Evolutionary conservation across 1,140 invertebrate genomes (phyloP), one percentile per base, ranked within the genome.

Genomic region (Hycleus cichorii): DNA sequence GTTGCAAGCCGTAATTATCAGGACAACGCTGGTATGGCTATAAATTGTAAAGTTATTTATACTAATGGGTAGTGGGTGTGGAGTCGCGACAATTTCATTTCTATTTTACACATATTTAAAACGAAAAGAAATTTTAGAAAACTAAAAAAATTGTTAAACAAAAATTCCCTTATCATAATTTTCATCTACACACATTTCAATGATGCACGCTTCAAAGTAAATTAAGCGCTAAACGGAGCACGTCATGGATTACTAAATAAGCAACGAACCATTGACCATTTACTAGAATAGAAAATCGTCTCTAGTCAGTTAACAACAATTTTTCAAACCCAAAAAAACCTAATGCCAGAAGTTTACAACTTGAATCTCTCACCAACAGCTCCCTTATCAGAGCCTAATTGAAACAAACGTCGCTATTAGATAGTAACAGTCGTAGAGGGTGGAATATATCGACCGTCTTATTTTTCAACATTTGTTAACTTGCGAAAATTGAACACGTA

Each of bases 221-320:
- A 47, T 47, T 47, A 47, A 24, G 49, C 10, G 49, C 8, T 52
- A 52, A 42, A 40, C 49, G 49, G 27, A 11, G 25, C 49, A 52
- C 49, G 49, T 52, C 49, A 52, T 52, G 49, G 49, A 52, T 52
- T 52, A 52, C 25, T 52, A 52, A 52, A 52, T 52, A 52, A 25
- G 48, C 47, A 49, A 50, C 32, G 18, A 43, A 26, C 44, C 42
- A 52, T 43, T 25, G 39, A 26, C 39, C 32, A 32, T 32, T 32
- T 32, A 32, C 32, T 32, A 32, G 4, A 32, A 32, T 32, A 32
- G 32, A 42, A 40, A 52, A 43, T 52, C 44, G 32, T 39, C 49
- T 11, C 39, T 11, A 25, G 40, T 52, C 39, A 25, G 49, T 26
- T 27, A 39, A 43, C 44, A 52, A 52, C 39, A 27, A 25, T 43